phyloP scores from a whole-genome alignment of 2,888 invertebrate species.

The Leucozona laternaria region DNA sequence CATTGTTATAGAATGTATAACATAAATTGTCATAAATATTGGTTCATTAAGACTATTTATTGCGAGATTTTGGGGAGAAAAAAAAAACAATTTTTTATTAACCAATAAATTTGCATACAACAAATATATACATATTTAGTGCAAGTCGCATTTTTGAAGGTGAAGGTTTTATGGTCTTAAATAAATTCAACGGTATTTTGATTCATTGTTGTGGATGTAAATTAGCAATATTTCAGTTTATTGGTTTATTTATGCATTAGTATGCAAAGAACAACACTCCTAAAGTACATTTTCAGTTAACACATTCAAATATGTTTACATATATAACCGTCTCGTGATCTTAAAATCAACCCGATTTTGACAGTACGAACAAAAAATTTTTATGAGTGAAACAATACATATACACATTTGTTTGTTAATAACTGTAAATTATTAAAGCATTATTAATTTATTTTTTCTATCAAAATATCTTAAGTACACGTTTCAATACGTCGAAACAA shows the following conservation, averaged over 20 bases:
- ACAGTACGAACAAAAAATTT: constrained; percentile 16
- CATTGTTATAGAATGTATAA: constrained; percentile 1
- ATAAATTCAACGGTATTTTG: constrained; percentile 30
- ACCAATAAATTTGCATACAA: constrained; percentile 16
- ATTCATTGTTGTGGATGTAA: constrained; percentile 14
- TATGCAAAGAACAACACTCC: constrained; percentile 30
- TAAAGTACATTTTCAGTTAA: constrained; percentile 4
- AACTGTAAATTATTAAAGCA: too few species aligned
- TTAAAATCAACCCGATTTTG: background rate
- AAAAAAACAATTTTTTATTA: background rate
- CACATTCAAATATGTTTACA: constrained; percentile 11
- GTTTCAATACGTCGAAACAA: too few species aligned
- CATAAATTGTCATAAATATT: constrained; percentile 4
- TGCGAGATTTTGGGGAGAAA: background rate
- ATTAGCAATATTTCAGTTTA: constrained; percentile 15
- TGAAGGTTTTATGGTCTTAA: constrained; percentile 10
- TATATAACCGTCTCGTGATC: constrained; percentile 6
- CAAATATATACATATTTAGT: background rate
- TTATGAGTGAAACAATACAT: too few species aligned
- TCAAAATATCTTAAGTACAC: too few species aligned
- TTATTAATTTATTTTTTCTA: too few species aligned
- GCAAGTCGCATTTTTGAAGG: constrained; percentile 1
- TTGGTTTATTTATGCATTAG: constrained; percentile 39
- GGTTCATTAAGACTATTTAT: constrained; percentile 10
- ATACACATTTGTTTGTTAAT: too few species aligned